phyloP scores from a whole-genome alignment of 2,113 vertebrate genomes.

The Albula goreensis region DNA sequence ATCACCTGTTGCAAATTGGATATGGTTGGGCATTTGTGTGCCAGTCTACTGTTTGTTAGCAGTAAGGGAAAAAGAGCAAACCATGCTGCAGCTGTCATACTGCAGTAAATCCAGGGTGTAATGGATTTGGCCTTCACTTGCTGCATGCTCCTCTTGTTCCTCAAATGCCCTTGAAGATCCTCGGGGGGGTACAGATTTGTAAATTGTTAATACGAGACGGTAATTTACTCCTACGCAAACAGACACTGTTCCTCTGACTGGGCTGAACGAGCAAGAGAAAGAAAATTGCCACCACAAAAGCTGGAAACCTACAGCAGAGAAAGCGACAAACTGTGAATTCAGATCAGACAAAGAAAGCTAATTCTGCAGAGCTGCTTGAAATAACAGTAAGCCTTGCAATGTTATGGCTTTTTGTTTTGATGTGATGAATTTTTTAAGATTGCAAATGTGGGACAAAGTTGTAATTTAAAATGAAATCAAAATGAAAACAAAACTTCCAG shows the following conservation, averaged over 20 bases:
- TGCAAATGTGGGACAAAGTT: too few relatives aligned
- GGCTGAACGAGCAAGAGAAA: background rate
- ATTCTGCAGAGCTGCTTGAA: background rate
- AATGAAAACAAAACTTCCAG: too few relatives aligned
- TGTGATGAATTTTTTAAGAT: too few relatives aligned
- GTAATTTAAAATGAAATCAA: too few relatives aligned
- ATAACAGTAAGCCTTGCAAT: background rate
- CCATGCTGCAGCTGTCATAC: too few relatives aligned
- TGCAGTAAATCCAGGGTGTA: too few relatives aligned
- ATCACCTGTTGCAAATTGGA: too few relatives aligned
- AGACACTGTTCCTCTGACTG: background rate
- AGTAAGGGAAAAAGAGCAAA: too few relatives aligned
- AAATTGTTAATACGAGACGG: background rate
- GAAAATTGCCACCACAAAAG: background rate
- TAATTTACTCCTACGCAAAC: background rate
- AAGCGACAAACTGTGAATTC: background rate
- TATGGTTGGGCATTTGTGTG: too few relatives aligned
- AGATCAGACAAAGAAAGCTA: background rate
- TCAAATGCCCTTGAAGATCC: background rate
- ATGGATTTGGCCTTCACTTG: too few relatives aligned
- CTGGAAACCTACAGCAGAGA: background rate
- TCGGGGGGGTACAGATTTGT: background rate
- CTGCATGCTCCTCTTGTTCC: background rate
- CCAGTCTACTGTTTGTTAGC: too few relatives aligned
- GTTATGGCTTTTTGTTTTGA: too few relatives aligned